These are phyloP conservation scores for Vanessa cardui DNA, from an alignment of 2,888 invertebrate species.

Conservation along the genomic window DNA sequence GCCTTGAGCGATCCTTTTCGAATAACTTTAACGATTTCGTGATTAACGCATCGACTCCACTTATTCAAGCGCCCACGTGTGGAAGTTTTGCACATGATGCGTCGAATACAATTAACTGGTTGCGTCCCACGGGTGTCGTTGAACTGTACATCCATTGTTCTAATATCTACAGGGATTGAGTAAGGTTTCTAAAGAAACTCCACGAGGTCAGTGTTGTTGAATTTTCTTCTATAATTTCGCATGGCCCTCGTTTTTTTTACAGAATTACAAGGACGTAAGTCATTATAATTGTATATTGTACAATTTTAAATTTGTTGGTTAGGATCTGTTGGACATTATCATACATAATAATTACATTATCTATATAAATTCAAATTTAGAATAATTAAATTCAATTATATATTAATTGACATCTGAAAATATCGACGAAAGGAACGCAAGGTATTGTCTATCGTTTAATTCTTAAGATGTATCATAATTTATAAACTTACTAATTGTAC, in stretches of 20 bases:
- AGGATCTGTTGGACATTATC: too few relatives aligned
- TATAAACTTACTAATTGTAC: too few relatives aligned
- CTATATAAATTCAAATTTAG: too few relatives aligned
- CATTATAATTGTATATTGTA: too few relatives aligned
- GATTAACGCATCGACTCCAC: slow-evolving; percentile 44
- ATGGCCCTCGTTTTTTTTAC: background rate
- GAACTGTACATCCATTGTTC: slow-evolving; percentile 57
- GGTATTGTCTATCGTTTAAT: too few relatives aligned
- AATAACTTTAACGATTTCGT: slow-evolving; percentile 34
- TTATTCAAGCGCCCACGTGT: slow-evolving; percentile 43
- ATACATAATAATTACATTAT: too few relatives aligned
- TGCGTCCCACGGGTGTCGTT: slow-evolving; percentile 66
- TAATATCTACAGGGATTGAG: slow-evolving; percentile 30
- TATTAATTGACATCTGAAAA: too few relatives aligned
- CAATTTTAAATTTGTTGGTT: too few relatives aligned
- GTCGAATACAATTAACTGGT: slow-evolving; percentile 59
- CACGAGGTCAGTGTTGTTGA: slow-evolving; percentile 17
- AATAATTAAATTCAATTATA: too few relatives aligned
- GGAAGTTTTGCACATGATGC: slow-evolving; percentile 50
- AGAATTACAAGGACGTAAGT: too few relatives aligned
- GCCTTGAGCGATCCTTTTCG: slow-evolving; percentile 6
- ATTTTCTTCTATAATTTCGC: slow-evolving; percentile 5
- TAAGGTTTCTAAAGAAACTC: slow-evolving; percentile 32
- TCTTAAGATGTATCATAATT: too few relatives aligned
- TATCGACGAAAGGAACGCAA: too few relatives aligned